phyloP scores from a whole-genome alignment of 2,113 vertebrate species.

The Passerina amoena region DNA sequence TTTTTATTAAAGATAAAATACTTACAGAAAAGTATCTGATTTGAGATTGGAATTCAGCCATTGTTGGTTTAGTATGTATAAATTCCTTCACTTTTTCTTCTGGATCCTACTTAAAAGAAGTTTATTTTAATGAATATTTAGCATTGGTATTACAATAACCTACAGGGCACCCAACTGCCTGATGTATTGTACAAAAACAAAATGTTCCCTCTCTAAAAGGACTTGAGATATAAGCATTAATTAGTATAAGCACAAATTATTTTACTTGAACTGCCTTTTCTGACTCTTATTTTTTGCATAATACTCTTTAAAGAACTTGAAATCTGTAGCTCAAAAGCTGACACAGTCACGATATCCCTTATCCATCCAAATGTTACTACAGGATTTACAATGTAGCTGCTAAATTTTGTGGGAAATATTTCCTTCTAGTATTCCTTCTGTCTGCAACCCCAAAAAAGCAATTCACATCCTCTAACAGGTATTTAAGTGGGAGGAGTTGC shows the following conservation, averaged over 20 bases:
- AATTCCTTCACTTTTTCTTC: conserved; percentile 80
- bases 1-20: conserved; percentile 12
- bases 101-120: conserved; percentile 71
- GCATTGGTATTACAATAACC: not conserved
- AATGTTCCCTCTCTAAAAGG: not conserved
- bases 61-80: conserved; percentile 73
- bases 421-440: not conserved
- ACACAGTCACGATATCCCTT: not conserved
- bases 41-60: conserved; percentile 79
- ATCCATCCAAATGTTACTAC: not conserved
- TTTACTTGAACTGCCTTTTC: not conserved
- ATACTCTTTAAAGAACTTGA: not conserved
- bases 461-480: not conserved
- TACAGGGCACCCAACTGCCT: not conserved
- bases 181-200: not conserved
- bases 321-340: not conserved
- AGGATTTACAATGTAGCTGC: not conserved
- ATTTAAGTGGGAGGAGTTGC: not conserved
- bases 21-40: conserved; percentile 82
- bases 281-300: not conserved
- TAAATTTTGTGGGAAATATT: not conserved
- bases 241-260: not conserved
- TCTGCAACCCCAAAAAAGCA: not conserved
- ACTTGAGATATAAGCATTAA: not conserved
- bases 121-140: not conserved